Conservation (phyloP, 2,797 vertebrate species). For the Chaetophractus vellerosus region DNA sequence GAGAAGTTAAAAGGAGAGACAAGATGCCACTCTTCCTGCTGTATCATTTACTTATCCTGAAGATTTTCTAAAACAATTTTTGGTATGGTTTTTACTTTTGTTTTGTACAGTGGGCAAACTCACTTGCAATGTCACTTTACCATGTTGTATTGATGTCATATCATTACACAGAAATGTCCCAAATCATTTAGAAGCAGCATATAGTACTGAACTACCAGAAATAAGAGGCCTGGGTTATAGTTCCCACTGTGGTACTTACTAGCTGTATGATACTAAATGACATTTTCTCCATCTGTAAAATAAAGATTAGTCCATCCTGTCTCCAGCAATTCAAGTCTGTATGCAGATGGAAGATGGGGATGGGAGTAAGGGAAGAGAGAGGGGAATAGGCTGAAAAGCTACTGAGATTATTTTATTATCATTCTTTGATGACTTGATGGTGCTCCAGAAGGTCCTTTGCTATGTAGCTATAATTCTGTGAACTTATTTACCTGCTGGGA, state of each 20-base stretch:
- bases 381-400: background rate
- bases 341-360: background rate
- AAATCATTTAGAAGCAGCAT: slow-evolving; percentile 12
- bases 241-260: background rate
- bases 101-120: background rate
- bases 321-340: slow-evolving; percentile 5
- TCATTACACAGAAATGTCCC: background rate
- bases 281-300: background rate
- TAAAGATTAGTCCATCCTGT: slow-evolving; percentile 1
- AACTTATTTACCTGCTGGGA: slow-evolving; percentile 9
- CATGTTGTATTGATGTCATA: background rate
- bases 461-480: background rate
- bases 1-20: background rate
- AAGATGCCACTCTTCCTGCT: background rate
- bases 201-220: background rate
- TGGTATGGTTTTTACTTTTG: background rate
- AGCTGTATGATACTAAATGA: background rate
- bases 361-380: background rate
- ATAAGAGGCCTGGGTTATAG: background rate
- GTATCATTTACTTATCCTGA: background rate
- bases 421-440: background rate
- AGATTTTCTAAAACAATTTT: background rate
- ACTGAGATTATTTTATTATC: background rate
- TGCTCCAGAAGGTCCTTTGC: background rate
- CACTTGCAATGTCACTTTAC: background rate